phyloP scores from a whole-genome alignment of 2,797 vertebrate species.

The Prunella strophiata region DNA sequence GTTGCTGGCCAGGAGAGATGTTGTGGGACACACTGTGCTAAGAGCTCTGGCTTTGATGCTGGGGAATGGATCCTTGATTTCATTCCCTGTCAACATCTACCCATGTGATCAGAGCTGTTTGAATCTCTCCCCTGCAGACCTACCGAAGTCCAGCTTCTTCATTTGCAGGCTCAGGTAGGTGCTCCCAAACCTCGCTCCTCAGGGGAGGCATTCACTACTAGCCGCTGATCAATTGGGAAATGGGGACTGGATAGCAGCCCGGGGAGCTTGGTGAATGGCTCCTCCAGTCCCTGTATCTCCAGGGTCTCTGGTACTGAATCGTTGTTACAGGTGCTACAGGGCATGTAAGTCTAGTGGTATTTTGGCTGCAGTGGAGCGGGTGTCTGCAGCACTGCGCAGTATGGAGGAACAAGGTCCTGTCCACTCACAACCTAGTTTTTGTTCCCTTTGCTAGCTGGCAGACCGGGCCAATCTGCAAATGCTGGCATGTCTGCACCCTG shows the following conservation, averaged over 20 bases:
- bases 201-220: background rate
- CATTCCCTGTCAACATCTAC: background rate
- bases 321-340: background rate
- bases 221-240: background rate
- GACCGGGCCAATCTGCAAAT: background rate
- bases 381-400: background rate
- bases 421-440: background rate
- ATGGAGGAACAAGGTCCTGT: background rate
- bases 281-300: background rate
- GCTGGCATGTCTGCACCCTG: background rate
- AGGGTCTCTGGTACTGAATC: background rate
- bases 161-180: constrained; percentile 64
- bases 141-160: constrained; percentile 52
- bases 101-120: background rate
- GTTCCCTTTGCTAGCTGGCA: background rate
- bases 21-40: background rate
- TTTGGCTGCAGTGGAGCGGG: background rate
- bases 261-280: background rate
- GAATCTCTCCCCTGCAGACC: constrained; percentile 21
- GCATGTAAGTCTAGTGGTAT: background rate
- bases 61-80: background rate
- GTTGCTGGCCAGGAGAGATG: background rate
- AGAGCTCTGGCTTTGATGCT: background rate
- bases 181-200: background rate
- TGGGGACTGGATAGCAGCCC: background rate